Evolutionary conservation across 2,888 invertebrate species (phyloP).

Genomic region (Aplocera efformata): DNA sequence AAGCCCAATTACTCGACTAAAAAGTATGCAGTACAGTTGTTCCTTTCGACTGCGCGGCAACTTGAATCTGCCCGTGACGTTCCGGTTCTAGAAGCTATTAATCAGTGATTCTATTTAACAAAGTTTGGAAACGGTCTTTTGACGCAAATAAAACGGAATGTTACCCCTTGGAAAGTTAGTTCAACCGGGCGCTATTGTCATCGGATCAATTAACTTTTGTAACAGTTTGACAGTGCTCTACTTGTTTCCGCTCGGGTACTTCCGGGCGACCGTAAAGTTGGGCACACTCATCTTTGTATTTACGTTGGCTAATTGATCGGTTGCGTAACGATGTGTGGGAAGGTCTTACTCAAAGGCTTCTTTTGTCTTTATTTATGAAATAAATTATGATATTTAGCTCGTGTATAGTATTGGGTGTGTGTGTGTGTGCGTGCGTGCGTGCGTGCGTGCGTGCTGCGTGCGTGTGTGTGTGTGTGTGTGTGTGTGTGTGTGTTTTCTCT

Average conservation of each 20-base stretch:
- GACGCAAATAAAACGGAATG: slow-evolving; percentile 46
- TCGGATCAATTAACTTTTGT: slow-evolving; percentile 49
- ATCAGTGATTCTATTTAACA: slow-evolving; percentile 47
- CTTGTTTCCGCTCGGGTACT: slow-evolving; percentile 37
- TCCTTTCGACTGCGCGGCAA: slow-evolving; percentile 36
- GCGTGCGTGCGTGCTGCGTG: no score
- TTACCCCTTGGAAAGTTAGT: slow-evolving; percentile 36
- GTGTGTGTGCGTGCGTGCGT: no score
- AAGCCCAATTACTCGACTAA: slow-evolving; percentile 28
- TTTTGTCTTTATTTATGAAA: no score
- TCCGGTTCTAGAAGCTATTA: slow-evolving; percentile 41
- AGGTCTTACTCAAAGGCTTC: no score
- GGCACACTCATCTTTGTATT: slow-evolving; percentile 33
- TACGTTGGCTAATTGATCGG: slow-evolving; percentile 28
- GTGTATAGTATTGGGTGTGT: no score
- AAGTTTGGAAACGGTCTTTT: slow-evolving; percentile 43
- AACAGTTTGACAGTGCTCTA: slow-evolving; percentile 41
- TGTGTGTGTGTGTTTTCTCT: no score
- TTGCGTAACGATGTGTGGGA: slow-evolving; percentile 8
- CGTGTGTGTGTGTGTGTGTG: no score
- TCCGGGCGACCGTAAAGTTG: slow-evolving; percentile 34
- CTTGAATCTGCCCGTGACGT: slow-evolving; percentile 40
- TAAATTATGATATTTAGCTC: no score
- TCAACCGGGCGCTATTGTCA: slow-evolving; percentile 35
- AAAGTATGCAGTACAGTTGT: slow-evolving; percentile 33